These are phyloP conservation scores for Mastigias papua DNA, from an alignment of 30 jellyfish, hydroid and myxozoan genomes.

Conservation along the genomic window DNA sequence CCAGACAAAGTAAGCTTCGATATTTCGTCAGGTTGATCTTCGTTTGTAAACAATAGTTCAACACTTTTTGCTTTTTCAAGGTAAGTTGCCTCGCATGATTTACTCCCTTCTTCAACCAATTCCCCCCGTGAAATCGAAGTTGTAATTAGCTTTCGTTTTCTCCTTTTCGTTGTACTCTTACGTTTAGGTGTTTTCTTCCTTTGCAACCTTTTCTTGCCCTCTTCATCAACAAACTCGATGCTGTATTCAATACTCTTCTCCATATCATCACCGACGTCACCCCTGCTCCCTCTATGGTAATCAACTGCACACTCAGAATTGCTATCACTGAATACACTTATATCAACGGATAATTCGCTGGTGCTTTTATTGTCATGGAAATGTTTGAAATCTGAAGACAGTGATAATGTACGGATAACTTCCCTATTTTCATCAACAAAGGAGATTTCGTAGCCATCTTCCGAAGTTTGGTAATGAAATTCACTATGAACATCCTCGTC, in stretches of 20 bases:
- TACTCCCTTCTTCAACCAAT: not conserved
- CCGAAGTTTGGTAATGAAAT: conserved; percentile 25
- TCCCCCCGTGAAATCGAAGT: conserved; percentile 8
- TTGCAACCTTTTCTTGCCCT: not conserved
- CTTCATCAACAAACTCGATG: conserved; percentile 41
- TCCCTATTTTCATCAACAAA: conserved; percentile 48
- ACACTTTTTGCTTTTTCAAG: not conserved
- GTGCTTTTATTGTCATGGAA: conserved; percentile 27
- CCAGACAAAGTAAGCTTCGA: conserved; percentile 52
- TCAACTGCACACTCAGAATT: not conserved
- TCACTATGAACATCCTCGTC: conserved; percentile 9
- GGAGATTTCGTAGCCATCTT: conserved; percentile 59
- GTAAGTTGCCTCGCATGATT: not conserved
- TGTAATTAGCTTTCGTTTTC: not conserved
- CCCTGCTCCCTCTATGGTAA: not conserved
- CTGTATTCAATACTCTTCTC: conserved; percentile 42
- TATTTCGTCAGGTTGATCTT: conserved; percentile 22
- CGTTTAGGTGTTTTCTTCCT: not conserved
- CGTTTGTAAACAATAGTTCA: conserved; percentile 41
- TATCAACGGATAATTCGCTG: conserved; percentile 10
- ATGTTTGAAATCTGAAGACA: conserved; percentile 60
- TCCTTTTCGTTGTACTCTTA: not conserved
- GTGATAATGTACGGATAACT: conserved; percentile 26
- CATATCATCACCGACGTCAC: not conserved
- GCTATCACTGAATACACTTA: not conserved